phyloP scores from a whole-genome alignment of 2,888 invertebrate species.

The Morpho deidamia region DNA sequence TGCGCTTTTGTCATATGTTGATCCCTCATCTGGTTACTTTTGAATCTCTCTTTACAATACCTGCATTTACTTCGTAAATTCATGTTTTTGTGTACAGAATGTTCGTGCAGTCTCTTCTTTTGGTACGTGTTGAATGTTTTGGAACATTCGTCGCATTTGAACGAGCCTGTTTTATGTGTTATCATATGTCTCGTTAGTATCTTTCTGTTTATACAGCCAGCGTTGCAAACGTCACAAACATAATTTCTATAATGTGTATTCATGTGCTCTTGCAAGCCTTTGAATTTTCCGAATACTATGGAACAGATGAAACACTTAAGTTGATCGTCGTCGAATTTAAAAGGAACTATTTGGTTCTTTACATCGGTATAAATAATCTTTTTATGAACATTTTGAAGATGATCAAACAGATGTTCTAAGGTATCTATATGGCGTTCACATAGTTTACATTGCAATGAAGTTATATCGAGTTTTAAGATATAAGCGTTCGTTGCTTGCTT shows the following conservation, averaged over 20 bases:
- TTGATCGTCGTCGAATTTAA: conserved; percentile 31
- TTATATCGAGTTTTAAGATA: conserved; percentile 50
- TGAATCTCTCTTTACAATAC: conserved; percentile 5
- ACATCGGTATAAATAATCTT: conserved; percentile 47
- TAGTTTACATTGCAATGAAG: conserved; percentile 41
- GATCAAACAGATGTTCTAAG: conserved; percentile 44
- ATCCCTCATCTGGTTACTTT: conserved; percentile 20
- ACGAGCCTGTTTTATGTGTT: conserved; percentile 27
- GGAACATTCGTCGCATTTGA: conserved; percentile 28
- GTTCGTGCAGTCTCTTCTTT: conserved; percentile 27
- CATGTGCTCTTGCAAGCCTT: conserved; percentile 41
- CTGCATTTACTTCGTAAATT: conserved; percentile 5
- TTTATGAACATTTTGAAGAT: conserved; percentile 42
- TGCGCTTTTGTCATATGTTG: conserved; percentile 31
- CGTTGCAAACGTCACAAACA: conserved; percentile 39
- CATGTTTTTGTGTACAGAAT: conserved; percentile 8
- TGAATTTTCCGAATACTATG: conserved; percentile 32
- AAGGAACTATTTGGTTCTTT: conserved; percentile 50
- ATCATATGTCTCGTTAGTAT: conserved; percentile 24
- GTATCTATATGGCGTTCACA: conserved; percentile 37
- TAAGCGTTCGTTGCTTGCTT: conserved; percentile 16
- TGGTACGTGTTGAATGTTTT: conserved; percentile 26
- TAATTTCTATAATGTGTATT: conserved; percentile 44
- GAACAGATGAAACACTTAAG: conserved; percentile 40
- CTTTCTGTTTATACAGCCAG: conserved; percentile 31